Base-by-base conservation (phyloP, 2,797 vertebrate genomes). In the Clarias pachynema region DNA sequence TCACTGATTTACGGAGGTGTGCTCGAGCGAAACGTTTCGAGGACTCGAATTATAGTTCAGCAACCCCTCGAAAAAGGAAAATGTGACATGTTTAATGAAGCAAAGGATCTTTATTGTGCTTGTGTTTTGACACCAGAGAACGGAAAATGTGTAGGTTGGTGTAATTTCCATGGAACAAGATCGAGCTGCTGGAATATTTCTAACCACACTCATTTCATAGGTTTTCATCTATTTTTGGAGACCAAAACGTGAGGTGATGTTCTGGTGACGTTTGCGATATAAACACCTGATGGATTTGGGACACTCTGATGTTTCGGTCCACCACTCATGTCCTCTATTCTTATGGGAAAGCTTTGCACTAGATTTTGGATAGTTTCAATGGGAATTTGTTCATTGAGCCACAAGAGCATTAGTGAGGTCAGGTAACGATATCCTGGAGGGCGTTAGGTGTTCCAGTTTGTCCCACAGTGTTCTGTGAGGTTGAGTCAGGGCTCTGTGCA, bases 31-130 rank as follows among this genome's bases (percentile, higher is more conserved):
- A 79, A 84, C 73, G 69, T 88, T 87, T 86, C 72, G 69, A 85
- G 85, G 79, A 90, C 78, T 79, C 75, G 78, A 88, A 90, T 89
- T 90, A 87, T 86, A 80, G 77, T 82, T 81, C 82, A 83, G 62
- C 66, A 40, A 62, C 60, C 84, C 66, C 57, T 40, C 83, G 83
- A 87, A 81, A 49, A 82, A 65, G 86, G 34, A 66, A 31, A 53
- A 66, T 63, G 57, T 85, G 85, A 89, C 84, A 81, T 49, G 26
- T 82, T 84, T 86, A 86, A 88, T 87, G 87, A 88, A 87, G 82
- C 44, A 37, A 87, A 86, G 70, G 65, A 82, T 81, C 81, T 87
- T 86, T 83, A 70, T 83, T 81, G 80, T 84, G 74, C 77, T 77
- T n/a, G 24, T 83, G 86, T 83, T 89, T 86, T 89, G 79, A 83